These are phyloP conservation scores for Melospiza georgiana DNA, from an alignment of 2,113 vertebrate genomes.

Conservation along the genomic window DNA sequence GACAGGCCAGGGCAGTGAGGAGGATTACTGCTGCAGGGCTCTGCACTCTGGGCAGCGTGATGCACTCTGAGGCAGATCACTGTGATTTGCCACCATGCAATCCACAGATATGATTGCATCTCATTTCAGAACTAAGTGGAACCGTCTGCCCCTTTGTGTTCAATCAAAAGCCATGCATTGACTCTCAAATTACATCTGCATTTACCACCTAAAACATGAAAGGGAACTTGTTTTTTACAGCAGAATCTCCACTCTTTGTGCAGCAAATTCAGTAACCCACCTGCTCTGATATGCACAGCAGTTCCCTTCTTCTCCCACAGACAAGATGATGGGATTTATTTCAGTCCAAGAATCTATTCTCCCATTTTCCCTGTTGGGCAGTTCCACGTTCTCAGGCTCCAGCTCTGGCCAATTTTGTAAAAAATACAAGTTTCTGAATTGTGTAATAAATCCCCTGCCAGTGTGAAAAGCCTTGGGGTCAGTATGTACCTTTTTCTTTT, in stretches of 20 bases:
- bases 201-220: slow-evolving; percentile 48
- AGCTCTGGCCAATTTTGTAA: neutral
- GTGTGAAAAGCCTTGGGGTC: neutral
- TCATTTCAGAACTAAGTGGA: slow-evolving; percentile 73
- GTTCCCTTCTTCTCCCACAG: neutral
- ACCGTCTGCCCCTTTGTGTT: slow-evolving; percentile 68
- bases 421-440: neutral
- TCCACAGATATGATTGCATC: slow-evolving; percentile 74
- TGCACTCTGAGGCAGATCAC: slow-evolving; percentile 66
- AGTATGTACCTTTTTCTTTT: neutral
- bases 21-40: slow-evolving; percentile 35
- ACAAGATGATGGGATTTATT: neutral
- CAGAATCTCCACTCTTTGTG: neutral
- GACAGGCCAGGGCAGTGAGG: slow-evolving; percentile 26
- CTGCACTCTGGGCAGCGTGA: slow-evolving; percentile 32
- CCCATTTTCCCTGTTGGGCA: neutral
- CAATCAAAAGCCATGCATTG: slow-evolving; percentile 33
- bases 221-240: slow-evolving; percentile 10
- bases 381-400: neutral
- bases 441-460: neutral
- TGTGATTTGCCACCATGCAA: slow-evolving; percentile 62
- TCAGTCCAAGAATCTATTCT: neutral
- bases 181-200: slow-evolving; percentile 56
- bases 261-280: neutral
- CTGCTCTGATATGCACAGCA: neutral